These are phyloP conservation scores for Chrysodeixis includens DNA, from an alignment of 2,888 invertebrate genomes.

Conservation along the genomic window DNA sequence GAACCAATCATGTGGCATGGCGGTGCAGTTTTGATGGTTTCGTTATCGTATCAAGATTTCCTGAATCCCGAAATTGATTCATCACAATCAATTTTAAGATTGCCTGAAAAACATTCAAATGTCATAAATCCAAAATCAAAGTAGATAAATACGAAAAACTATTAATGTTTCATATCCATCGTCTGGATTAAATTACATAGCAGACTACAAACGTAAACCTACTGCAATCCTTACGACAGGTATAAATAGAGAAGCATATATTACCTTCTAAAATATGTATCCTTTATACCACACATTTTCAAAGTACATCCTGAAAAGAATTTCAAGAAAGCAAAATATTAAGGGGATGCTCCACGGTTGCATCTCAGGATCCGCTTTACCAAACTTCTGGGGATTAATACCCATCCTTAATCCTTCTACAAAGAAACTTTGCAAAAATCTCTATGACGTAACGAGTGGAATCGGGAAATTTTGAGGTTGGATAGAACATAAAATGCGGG, in stretches of 20 bases:
- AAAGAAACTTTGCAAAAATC: slow-evolving; percentile 52
- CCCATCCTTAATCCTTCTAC: slow-evolving; percentile 45
- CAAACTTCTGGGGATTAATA: slow-evolving; percentile 48
- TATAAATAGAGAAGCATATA: neutral
- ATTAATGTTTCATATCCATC: too few species aligned
- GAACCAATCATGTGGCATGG: too few species aligned
- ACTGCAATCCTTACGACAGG: neutral
- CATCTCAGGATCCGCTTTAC: slow-evolving; percentile 41
- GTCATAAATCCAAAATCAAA: too few species aligned
- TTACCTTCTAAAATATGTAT: neutral
- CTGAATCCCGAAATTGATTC: too few species aligned
- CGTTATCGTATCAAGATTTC: too few species aligned
- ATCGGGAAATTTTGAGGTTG: slow-evolving; percentile 41
- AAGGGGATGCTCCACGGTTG: slow-evolving; percentile 25
- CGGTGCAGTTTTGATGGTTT: too few species aligned
- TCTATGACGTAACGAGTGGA: slow-evolving; percentile 37
- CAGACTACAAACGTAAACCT: neutral
- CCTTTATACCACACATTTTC: neutral
- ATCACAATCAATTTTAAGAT: too few species aligned
- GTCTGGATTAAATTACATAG: neutral
- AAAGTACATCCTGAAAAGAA: slow-evolving; percentile 16
- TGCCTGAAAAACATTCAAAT: too few species aligned
- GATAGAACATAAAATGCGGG: slow-evolving; percentile 51
- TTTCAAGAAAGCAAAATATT: slow-evolving; percentile 23
- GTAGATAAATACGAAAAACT: too few species aligned